A percentile compares a stretch with the other conserved stretches of the same genome.
Evolutionary conservation across 2,888 invertebrate species (phyloP).

Genomic region (Biston stratarius): DNA sequence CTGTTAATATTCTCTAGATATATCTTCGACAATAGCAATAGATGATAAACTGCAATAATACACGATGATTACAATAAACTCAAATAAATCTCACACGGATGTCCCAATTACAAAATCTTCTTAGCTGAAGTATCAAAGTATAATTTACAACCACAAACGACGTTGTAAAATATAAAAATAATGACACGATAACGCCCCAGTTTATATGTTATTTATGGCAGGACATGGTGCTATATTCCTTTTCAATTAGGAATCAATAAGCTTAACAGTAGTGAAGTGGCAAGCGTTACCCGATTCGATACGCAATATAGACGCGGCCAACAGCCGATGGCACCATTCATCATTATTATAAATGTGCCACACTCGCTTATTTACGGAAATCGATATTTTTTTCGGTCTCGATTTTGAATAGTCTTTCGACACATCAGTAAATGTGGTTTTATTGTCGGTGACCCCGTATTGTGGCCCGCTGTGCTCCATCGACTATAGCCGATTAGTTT

Average conservation of each 20-base stretch:
- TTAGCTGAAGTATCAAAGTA: conserved; percentile 24
- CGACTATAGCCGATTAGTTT: conserved; percentile 73
- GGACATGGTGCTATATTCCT: conserved; percentile 73
- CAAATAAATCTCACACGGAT: conserved; percentile 33
- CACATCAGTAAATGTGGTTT: conserved; percentile 82
- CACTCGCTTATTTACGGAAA: conserved; percentile 87
- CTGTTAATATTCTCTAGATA: conserved; percentile 5
- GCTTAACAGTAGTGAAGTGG: conserved; percentile 58
- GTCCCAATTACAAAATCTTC: conserved; percentile 13
- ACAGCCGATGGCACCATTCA: conserved; percentile 81
- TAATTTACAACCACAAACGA: conserved; percentile 68
- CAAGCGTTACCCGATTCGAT: conserved; percentile 77
- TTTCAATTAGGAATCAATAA: conserved; percentile 83
- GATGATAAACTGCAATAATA: conserved; percentile 18
- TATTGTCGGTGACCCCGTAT: conserved; percentile 82
- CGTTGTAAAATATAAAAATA: conserved; percentile 47
- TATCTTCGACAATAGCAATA: conserved; percentile 15
- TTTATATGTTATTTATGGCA: conserved; percentile 79
- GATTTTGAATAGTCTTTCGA: conserved; percentile 80
- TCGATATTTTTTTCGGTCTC: conserved; percentile 86
- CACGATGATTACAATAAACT: conserved; percentile 19
- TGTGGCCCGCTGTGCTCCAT: conserved; percentile 74
- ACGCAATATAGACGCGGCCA: conserved; percentile 79
- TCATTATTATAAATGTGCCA: conserved; percentile 85
- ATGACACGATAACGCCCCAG: conserved; percentile 69